phyloP scores from a whole-genome alignment of 1,140 invertebrate genomes.

The Batillaria attramentaria region DNA sequence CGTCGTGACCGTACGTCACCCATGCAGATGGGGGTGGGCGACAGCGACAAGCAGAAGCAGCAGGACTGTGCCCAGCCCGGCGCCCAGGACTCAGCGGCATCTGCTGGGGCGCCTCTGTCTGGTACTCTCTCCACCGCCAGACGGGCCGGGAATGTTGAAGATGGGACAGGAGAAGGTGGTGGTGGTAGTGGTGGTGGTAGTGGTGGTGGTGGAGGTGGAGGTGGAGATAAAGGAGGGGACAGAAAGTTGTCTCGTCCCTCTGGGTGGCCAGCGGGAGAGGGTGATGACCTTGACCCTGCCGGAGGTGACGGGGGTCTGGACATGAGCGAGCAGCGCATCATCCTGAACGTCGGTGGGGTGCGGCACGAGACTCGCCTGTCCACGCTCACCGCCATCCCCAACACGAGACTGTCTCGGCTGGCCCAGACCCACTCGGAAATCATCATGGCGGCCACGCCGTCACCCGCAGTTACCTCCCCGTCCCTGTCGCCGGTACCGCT shows the following conservation, averaged over 20 bases:
- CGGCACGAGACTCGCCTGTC: slow-evolving; percentile 94
- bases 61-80: no score
- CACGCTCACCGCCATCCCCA: slow-evolving; percentile 67
- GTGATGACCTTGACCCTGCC: slow-evolving; percentile 11
- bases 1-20: not conserved
- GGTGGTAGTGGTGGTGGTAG: slow-evolving; percentile 22
- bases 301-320: not conserved
- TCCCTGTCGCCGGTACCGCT: slow-evolving; percentile 49
- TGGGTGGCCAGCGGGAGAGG: slow-evolving; percentile 10
- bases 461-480: slow-evolving; percentile 5
- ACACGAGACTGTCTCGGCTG: slow-evolving; percentile 65
- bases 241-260: slow-evolving; percentile 24
- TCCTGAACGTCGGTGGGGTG: slow-evolving; percentile 97
- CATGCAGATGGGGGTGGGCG: no score
- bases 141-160: no score
- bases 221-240: no score
- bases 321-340: slow-evolving; percentile 75
- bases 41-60: not conserved
- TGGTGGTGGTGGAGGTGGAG: no score
- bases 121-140: no score
- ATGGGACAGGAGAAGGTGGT: not conserved
- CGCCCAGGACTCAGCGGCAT: no score
- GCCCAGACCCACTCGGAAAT: slow-evolving; percentile 53
- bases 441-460: not conserved
- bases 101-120: no score